phyloP scores from a whole-genome alignment of 1,140 invertebrate genomes.

The Apocrypta bakeri region DNA sequence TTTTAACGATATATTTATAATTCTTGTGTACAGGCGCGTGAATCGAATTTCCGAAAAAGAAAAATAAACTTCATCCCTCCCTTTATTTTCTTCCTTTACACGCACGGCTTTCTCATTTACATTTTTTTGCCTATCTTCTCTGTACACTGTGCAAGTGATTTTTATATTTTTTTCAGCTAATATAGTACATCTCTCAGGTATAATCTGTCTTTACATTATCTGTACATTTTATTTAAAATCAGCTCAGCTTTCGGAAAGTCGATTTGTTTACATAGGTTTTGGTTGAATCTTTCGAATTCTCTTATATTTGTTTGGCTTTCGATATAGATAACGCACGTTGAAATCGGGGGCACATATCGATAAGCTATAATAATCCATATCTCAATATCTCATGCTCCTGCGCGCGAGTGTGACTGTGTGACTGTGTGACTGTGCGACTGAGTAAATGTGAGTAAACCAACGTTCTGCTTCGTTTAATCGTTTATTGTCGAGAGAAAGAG shows the following conservation, averaged over 20 bases:
- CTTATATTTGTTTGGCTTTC: not conserved
- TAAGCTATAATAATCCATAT: not conserved
- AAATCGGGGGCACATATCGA: not conserved
- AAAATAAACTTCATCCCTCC: constrained; percentile 44
- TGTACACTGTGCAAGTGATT: constrained; percentile 23
- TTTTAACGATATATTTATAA: not conserved
- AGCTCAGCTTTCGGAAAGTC: constrained; percentile 8
- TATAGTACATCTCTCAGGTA: constrained; percentile 5
- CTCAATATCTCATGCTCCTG: too few relatives aligned
- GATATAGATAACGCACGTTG: not conserved
- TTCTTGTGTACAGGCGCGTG: constrained; percentile 13
- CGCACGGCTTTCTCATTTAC: not conserved
- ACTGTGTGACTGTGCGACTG: not conserved
- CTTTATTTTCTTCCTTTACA: not conserved
- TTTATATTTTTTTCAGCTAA: constrained; percentile 21
- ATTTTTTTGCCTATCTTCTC: constrained; percentile 8
- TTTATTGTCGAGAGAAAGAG: constrained; percentile 9
- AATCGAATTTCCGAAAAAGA: constrained; percentile 43
- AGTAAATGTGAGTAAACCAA: not conserved
- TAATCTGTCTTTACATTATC: constrained; percentile 33
- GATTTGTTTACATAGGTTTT: constrained; percentile 32
- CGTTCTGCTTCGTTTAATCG: not conserved
- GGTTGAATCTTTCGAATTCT: not conserved
- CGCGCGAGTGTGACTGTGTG: not conserved
- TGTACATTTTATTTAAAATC: constrained; percentile 42